Percentiles rank a stretch among this genome's conserved stretches.
Conservation (phyloP, 2,113 vertebrate genomes). For the Bos taurus region ARS-UCD2.0 NC_037344.1:883501-884000, state of each 20-base stretch:
- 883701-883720: not conserved
- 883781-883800: not conserved
- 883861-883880: not conserved
- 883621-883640: not conserved
- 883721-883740: no score
- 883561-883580: not conserved
- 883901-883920: not conserved
- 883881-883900: not conserved
- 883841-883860: not conserved
- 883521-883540: not conserved
- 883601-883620: not conserved
- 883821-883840: not conserved
- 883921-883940: not conserved
- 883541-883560: not conserved
- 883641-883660: not conserved
- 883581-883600: not conserved
- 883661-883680: not conserved
- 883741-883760: no score
- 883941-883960: not conserved
- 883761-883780: not conserved
- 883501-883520: not conserved
- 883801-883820: not conserved
- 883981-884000: not conserved
- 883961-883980: not conserved
- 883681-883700: not conserved